phyloP scores from a whole-genome alignment of 2,888 invertebrate genomes.

The Dicranocentrus wangi region DNA sequence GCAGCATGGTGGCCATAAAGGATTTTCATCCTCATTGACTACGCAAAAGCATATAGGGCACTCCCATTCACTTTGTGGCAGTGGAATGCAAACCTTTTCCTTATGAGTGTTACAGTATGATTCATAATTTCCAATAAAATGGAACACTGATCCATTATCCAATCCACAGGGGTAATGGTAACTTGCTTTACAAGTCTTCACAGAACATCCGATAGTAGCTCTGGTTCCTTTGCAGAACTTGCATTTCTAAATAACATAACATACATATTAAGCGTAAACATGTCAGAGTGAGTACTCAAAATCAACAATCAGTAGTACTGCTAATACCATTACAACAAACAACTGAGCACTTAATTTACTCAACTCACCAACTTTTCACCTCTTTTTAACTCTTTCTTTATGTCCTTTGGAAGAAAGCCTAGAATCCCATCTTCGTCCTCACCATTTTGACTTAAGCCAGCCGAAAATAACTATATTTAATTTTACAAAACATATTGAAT shows the following conservation, averaged over 20 bases:
- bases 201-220: conserved; percentile 85
- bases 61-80: conserved; percentile 73
- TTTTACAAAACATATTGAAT: not conserved
- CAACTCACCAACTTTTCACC: conserved; percentile 81
- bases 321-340: too few species aligned
- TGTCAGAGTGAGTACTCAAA: too few species aligned
- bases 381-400: conserved; percentile 80
- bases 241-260: conserved; percentile 79
- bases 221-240: conserved; percentile 80
- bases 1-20: conserved; percentile 86
- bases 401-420: conserved; percentile 83
- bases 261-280: too few species aligned
- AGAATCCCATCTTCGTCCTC: conserved; percentile 82
- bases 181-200: conserved; percentile 79
- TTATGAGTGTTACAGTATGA: conserved; percentile 81
- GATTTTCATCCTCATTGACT: conserved; percentile 76
- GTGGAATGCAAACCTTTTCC: conserved; percentile 77
- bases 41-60: conserved; percentile 84
- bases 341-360: too few species aligned
- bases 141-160: conserved; percentile 79
- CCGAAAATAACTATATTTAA: conserved; percentile 81
- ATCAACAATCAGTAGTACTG: too few species aligned
- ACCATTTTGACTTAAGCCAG: conserved; percentile 82
- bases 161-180: conserved; percentile 87
- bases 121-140: conserved; percentile 80